A percentile compares a stretch with the other conserved stretches of the same genome.
Evolutionary conservation across 2,113 vertebrate genomes (phyloP).

Genomic region (Rana temporaria): DNA sequence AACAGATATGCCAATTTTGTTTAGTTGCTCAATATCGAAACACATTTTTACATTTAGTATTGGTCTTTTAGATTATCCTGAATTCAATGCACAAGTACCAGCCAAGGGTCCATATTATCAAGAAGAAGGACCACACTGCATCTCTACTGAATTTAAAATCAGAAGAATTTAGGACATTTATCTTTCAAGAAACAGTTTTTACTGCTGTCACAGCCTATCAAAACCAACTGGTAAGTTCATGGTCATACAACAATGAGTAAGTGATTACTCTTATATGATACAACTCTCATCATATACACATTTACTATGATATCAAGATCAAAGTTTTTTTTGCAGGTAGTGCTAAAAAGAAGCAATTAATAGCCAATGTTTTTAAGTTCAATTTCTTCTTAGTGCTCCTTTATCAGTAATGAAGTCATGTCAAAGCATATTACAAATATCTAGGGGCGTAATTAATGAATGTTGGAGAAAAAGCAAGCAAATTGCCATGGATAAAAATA

Average conservation of each 20-base stretch:
- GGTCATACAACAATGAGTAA: neutral
- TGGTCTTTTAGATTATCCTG: constrained; percentile 86
- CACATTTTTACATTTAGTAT: neutral
- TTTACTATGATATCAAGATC: neutral
- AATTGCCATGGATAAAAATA: constrained; percentile 30
- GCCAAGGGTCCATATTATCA: constrained; percentile 97
- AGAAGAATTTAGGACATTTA: constrained; percentile 95
- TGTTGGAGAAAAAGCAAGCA: neutral
- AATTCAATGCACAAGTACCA: constrained; percentile 99
- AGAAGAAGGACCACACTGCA: constrained; percentile 98
- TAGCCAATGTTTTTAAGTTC: neutral
- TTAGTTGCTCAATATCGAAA: neutral
- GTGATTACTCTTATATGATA: neutral
- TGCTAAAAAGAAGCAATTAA: neutral
- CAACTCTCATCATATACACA: neutral
- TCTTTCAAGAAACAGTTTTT: constrained; percentile 96
- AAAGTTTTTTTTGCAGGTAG: neutral
- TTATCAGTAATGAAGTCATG: constrained; percentile 3
- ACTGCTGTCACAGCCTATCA: constrained; percentile 98
- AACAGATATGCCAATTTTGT: too few species aligned
- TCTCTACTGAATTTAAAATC: constrained; percentile 97
- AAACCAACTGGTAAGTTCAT: constrained; percentile 92
- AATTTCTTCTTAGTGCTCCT: neutral
- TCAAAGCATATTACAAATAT: constrained; percentile 25
- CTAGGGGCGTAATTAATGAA: constrained; percentile 26